Base-by-base conservation (phyloP, 2,888 invertebrate species). In the Hydrotaea diabolus region DNA sequence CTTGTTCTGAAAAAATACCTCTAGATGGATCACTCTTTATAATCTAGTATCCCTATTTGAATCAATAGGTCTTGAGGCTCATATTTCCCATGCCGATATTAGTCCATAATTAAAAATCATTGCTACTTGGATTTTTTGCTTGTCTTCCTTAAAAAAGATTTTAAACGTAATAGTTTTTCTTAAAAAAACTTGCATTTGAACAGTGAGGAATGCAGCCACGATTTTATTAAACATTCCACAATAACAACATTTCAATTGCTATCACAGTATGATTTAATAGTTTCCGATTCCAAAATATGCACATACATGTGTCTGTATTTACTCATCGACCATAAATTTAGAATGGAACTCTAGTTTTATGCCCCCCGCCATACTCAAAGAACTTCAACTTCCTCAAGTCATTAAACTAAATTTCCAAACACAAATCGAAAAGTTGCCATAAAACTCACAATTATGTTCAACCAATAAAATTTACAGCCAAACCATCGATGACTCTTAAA, bases 391-490 rank as follows among this genome's bases (percentile, higher is more conserved):
- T 74, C 74, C 59, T 43, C 23, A 8, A 21, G 59, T n/a, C 19
- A 74, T 74, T 59, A 74, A 74, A 59, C 53, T 8, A 71, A 49
- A 15, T n/a, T n/a, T 49, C 8, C 8, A 31, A 62, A 15, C 31
- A 62, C 0, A 59, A 46, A 69, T 23, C 26, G 15, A 21, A 69
- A 69, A 13, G 15, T 69, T 21, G 23, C 57, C 46, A 26, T 74
- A 59, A 74, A 74, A 74, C 15, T 1, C 4, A 43, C 59, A 43
- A 36, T 72, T 72, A 72, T 72, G 36, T 36, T 73, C 8, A 23
- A 39, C 31, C 19, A 39, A 59, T 59, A 74, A 74, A 74, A 74
- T 74, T 57, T 74, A 74, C 59, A 59, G 59, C 46, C 74, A 59
- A 74, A 23, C 74, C 57, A 57, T 59, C 21, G 74, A 59, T 21